Conservation (phyloP, 92 coral and sea anemone genomes). For the Epizoanthus scotinus region DNA sequence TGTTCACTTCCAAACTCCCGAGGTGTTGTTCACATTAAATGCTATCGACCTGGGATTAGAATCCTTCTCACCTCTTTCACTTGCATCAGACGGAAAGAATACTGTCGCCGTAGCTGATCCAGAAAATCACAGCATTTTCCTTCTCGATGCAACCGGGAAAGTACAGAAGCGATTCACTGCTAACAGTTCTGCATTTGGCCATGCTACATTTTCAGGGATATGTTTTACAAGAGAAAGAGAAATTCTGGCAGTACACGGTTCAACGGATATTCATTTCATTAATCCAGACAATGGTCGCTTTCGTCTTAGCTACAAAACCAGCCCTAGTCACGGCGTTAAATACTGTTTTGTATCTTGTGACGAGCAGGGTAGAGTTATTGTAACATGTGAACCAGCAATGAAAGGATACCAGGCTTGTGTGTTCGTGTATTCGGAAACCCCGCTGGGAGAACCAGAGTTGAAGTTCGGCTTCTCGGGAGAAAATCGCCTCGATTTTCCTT, state of each 20-base stretch:
- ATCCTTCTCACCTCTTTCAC: constrained; percentile 79
- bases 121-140: constrained; percentile 72
- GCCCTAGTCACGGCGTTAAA: constrained; percentile 72
- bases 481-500: constrained; percentile 70
- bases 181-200: constrained; percentile 50
- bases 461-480: constrained; percentile 78
- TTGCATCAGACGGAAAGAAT: constrained; percentile 75
- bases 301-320: constrained; percentile 76
- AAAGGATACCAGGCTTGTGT: constrained; percentile 77
- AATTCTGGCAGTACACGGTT: constrained; percentile 78
- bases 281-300: constrained; percentile 73
- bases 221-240: constrained; percentile 68
- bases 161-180: constrained; percentile 63
- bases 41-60: constrained; percentile 71
- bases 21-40: constrained; percentile 46
- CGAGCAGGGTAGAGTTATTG: constrained; percentile 63
- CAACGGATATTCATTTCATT: constrained; percentile 69
- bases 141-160: constrained; percentile 67
- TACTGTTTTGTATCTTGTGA: constrained; percentile 78
- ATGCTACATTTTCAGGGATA: constrained; percentile 81
- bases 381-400: constrained; percentile 83
- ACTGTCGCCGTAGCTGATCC: constrained; percentile 83
- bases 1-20: constrained; percentile 57
- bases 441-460: constrained; percentile 83
- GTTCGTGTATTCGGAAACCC: constrained; percentile 75